Base-by-base conservation (phyloP, 2,888 invertebrate genomes). In the Tolmerus cingulatus region DNA sequence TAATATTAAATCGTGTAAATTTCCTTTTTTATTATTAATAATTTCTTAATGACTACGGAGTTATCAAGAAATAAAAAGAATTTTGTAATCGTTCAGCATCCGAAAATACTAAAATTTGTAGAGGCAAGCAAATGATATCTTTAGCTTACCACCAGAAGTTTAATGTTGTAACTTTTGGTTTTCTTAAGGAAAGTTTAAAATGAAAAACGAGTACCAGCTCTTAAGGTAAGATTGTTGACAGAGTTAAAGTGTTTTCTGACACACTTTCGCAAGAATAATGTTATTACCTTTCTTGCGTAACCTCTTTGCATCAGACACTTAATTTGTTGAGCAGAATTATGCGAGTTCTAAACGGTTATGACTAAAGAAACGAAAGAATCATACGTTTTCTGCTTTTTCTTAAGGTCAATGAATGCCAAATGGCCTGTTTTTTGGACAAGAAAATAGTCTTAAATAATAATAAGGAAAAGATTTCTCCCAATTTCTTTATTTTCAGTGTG, bases 271-370 rank as follows among this genome's bases (percentile, higher is more conserved):
- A 12, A 19, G 23, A 37, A 78, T 78, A 40, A 43, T 5, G 78
- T 46, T 78, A 46, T 78, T 46, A 78, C 78, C 43, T 43, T 40
- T 43, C 23, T 78, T 78, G 78, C 78, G 46, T 78, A 46, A 78
- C 78, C 46, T 43, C 27, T 78, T 2, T 40, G 40, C 9, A 27
- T 78, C 46, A 43, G 19, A 19, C 27, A 78, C 14, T 43, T 78
- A 78, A 78, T 78, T 78, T 78, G 43, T 43, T 78, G 27, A 46
- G 46, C 43, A 43, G 27, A 78, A 40, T 78, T 78, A 78, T 78
- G 23, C 37, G 43, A 43, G 23, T 78, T 78, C 27, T 78, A 43
- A 43, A 4, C 19, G 77, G 23, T 40, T 78, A 23, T 46, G 78
- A 43, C 77, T 78, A 78, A 34, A 43, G 43, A 78, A 46, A 66